Conservation (phyloP, 2,797 vertebrate genomes). For the Vultur gryphus region DNA sequence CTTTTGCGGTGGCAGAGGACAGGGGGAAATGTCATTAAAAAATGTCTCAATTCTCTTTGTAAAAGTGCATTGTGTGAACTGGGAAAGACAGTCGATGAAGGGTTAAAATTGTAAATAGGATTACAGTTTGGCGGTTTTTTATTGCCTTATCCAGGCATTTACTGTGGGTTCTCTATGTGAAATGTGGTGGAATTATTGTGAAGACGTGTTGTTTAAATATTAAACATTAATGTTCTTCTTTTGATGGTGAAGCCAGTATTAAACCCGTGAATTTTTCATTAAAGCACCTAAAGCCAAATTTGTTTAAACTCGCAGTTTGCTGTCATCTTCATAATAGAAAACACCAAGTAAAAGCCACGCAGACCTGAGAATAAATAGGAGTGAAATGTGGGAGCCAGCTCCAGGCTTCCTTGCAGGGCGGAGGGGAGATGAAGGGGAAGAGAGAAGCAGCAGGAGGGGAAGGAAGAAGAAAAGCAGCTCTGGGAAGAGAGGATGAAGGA, state of each 20-base stretch:
- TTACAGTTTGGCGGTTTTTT: neutral
- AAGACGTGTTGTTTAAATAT: constrained; percentile 39
- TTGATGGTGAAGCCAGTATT: constrained; percentile 45
- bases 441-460: neutral
- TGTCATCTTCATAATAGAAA: neutral
- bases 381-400: neutral
- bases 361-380: constrained; percentile 1
- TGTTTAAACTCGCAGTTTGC: constrained; percentile 38
- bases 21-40: neutral
- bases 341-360: neutral
- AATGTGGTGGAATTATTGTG: constrained; percentile 41
- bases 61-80: neutral
- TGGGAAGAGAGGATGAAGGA: neutral
- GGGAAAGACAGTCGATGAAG: neutral
- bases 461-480: neutral
- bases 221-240: constrained; percentile 44
- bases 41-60: neutral
- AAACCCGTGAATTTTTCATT: constrained; percentile 51
- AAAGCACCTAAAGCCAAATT: constrained; percentile 36
- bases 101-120: neutral
- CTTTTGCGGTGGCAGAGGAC: neutral
- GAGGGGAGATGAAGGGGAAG: neutral
- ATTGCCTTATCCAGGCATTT: constrained; percentile 7
- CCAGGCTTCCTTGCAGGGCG: neutral
- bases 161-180: neutral